Evolutionary conservation across 1,140 invertebrate species (phyloP).

Genomic region (Danaus plexippus): DNA sequence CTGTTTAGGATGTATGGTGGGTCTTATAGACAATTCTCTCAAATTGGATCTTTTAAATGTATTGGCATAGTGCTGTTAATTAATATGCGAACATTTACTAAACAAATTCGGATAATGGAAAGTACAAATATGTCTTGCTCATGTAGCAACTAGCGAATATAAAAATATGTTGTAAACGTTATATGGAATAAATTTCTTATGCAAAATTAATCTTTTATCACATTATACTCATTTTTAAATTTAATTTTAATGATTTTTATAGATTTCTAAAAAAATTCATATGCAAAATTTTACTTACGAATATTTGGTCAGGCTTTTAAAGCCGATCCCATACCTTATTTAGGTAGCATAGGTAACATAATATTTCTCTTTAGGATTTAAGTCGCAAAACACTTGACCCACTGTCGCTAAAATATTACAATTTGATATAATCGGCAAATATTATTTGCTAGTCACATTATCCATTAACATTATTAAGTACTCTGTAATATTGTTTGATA

Average conservation of each 20-base stretch:
- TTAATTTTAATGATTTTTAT: conserved; percentile 38
- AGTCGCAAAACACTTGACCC: conserved; percentile 53
- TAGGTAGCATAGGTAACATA: conserved; percentile 51
- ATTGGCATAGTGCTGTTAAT: conserved; percentile 39
- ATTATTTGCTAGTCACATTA: conserved; percentile 69
- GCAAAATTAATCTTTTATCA: conserved; percentile 52
- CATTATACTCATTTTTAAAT: conserved; percentile 59
- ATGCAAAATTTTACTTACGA: conserved; percentile 29
- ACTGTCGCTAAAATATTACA: conserved; percentile 60
- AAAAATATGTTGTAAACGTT: conserved; percentile 43
- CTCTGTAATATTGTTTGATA: conserved; percentile 69
- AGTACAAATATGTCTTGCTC: conserved; percentile 68
- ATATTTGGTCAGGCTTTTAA: conserved; percentile 33
- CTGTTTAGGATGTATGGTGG: conserved; percentile 38
- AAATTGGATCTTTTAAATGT: conserved; percentile 48
- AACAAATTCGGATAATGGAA: conserved; percentile 35
- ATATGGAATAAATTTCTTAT: conserved; percentile 39
- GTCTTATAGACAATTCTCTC: conserved; percentile 47
- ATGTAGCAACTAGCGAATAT: conserved; percentile 49
- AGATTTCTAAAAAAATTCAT: conserved; percentile 32
- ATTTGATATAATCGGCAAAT: conserved; percentile 62
- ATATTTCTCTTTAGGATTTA: conserved; percentile 26
- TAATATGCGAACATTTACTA: conserved; percentile 28
- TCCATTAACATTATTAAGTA: conserved; percentile 63
- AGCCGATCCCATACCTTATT: conserved; percentile 52